Evolutionary conservation across 2,113 vertebrate genomes (phyloP).

Genomic region (Oriolus oriolus): DNA sequence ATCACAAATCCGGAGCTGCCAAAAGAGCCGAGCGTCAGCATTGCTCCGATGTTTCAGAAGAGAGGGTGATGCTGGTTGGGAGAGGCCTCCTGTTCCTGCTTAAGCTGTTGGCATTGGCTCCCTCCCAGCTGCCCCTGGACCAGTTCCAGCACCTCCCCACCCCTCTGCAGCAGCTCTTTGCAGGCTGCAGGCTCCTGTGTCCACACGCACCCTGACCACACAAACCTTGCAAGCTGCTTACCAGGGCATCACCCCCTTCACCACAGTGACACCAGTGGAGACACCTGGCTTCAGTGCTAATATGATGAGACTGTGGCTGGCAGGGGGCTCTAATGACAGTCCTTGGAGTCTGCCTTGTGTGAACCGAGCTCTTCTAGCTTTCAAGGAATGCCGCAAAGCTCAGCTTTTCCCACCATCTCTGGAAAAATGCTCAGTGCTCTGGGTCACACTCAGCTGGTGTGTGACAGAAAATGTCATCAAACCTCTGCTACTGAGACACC

Average conservation of each 20-base stretch:
- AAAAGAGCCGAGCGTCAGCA: neutral
- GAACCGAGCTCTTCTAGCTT: neutral
- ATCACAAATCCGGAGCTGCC: neutral
- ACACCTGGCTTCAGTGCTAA: neutral
- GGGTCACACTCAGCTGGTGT: neutral
- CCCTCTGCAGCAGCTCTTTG: neutral
- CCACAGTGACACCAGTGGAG: neutral
- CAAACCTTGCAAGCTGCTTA: neutral
- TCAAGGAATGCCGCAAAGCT: neutral
- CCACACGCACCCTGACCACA: rapidly evolving
- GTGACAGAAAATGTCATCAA: neutral
- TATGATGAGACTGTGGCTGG: neutral
- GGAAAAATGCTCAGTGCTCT: neutral
- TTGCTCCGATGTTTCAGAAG: rapidly evolving
- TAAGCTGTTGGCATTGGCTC: neutral
- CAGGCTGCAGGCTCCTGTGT: neutral
- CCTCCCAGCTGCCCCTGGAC: neutral
- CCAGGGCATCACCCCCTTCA: neutral
- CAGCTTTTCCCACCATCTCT: neutral
- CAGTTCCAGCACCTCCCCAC: neutral
- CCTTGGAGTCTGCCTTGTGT: neutral
- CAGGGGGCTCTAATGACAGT: neutral
- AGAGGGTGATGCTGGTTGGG: neutral
- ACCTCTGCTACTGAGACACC: neutral
- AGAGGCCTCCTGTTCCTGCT: neutral